Evolutionary conservation across 2,888 invertebrate species (phyloP), one percentile per base, ranked within the genome.

Genomic region (Idaea biselata): DNA sequence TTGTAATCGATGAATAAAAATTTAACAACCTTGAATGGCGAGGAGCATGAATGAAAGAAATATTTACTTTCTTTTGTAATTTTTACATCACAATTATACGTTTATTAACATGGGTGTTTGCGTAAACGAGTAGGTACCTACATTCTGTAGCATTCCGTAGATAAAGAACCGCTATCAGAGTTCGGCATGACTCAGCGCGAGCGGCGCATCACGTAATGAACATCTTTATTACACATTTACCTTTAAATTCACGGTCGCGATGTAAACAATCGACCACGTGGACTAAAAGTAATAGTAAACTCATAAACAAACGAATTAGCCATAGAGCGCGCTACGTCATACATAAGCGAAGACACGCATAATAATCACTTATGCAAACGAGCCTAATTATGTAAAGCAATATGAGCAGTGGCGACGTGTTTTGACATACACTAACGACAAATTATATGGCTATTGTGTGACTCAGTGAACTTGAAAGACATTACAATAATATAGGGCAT

Each of bases 351-450:
- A 88, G 87, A 88, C 89, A 90, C 87, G 88, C 90, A 88, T 90
- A 85, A 88, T 90, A 87, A 91, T 89, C 84, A 82, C 82, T 88
- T 89, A 91, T 89, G 90, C 90, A 87, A 91, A 91, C 89, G 83
- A 87, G 72, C 73, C 84, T 86, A 89, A 90, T 91, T 91, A 91
- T 91, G 90, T 90, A 88, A 89, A 91, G 80, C 84, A 80, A 84
- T 86, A 87, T 86, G 87, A 85, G 80, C 82, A 77, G 77, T 72
- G 79, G 73, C 80, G 81, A 79, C 84, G 79, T 88, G 87, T 91
- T 91, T 90, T 90, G 91, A 91, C 90, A 89, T 86, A 83, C 83
- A 76, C 81, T 87, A 84, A 89, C 85, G 84, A 83, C 84, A 87
- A 88, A 90, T 91, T 90, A 90, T 84, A 84, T 82, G 83, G 77